Evolutionary conservation across 2,888 invertebrate species (phyloP), one percentile per base, ranked within the genome.

Genomic region (Lasioglossum pauxillum): DNA sequence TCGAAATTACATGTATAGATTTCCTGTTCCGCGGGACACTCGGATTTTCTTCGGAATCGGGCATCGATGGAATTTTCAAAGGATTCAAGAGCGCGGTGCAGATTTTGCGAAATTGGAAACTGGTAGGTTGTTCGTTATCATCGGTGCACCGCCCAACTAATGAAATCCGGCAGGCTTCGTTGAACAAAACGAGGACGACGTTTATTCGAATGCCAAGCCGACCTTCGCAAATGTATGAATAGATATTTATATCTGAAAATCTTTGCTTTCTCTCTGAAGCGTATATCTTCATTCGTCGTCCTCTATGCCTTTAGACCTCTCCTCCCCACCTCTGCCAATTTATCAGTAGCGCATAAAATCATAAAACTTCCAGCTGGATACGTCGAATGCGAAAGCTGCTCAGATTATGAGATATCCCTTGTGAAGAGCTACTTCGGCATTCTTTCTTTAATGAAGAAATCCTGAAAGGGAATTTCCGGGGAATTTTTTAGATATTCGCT

Each of bases 371-470:
- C 2, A 35, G 44, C 38, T 46, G 41, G 49, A 64, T 41, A 57
- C 27, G 31, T 46, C 31, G 64, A 74, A 74, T 46, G 38, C 46
- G 35, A 75, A 27, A 74, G 78, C 76, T n/a, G 5, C 23, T 41
- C 57, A 41, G 69, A 76, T 69, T 85, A 76, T 77, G 75, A 79
- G 73, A 74, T 76, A 77, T 77, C 67, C 38, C 67, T 49, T 1
- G 49, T 41, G 35, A 49, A 27, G 67, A 46, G 49, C 46, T 64
- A 57, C 75, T 27, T 77, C 60, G 46, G 19, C 44, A 79, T 85
- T 83, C 78, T 41, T 75, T 16, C 49, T 49, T 78, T 82, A 81
- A 81, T 67, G 74, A 77, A 77, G 46, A 60, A 82, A 75, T 84
- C 77, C 74, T 53, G 49, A 12, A n/a, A 74, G 41, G 53, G 16